Conservation (phyloP, 2,888 invertebrate genomes). For the Camponotus fellah region DNA sequence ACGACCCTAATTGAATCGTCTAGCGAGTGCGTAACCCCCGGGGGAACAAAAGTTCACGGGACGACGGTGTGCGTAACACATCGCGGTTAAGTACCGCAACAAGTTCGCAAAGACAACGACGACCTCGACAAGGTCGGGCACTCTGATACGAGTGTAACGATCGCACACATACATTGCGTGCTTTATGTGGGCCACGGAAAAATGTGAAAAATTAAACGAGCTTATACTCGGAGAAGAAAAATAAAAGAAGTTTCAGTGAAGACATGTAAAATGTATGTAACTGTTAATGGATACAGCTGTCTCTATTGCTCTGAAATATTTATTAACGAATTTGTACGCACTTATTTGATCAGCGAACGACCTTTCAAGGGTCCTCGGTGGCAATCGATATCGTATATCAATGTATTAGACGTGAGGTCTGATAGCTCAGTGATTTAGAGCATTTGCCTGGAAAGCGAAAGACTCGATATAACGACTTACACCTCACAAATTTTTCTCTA, state of each 20-base stretch:
- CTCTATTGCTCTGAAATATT: neutral
- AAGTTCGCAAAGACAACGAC: conserved; percentile 56
- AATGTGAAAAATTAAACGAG: conserved; percentile 10
- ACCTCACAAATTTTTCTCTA: too few species aligned
- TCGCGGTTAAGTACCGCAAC: conserved; percentile 49
- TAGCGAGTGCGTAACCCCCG: conserved; percentile 43
- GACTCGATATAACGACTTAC: too few species aligned
- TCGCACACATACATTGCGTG: conserved; percentile 20
- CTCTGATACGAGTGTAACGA: conserved; percentile 23
- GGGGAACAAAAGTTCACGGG: conserved; percentile 37
- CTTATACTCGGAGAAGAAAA: neutral
- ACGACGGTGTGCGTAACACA: conserved; percentile 48
- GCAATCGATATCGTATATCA: too few species aligned
- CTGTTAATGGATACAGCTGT: neutral
- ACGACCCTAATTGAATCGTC: conserved; percentile 67
- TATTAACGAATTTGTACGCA: neutral
- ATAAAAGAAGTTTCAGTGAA: neutral
- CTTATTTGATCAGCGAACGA: neutral
- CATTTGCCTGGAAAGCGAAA: too few species aligned
- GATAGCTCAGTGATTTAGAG: too few species aligned
- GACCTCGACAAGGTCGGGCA: conserved; percentile 17
- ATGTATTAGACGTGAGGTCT: too few species aligned
- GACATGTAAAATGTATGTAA: neutral
- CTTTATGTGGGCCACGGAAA: conserved; percentile 1
- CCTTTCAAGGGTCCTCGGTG: too few species aligned